Evolutionary conservation across 92 coral and sea anemone genomes (phyloP), one percentile per base, ranked within the genome.

Genomic region (Heliopora coerulea): DNA sequence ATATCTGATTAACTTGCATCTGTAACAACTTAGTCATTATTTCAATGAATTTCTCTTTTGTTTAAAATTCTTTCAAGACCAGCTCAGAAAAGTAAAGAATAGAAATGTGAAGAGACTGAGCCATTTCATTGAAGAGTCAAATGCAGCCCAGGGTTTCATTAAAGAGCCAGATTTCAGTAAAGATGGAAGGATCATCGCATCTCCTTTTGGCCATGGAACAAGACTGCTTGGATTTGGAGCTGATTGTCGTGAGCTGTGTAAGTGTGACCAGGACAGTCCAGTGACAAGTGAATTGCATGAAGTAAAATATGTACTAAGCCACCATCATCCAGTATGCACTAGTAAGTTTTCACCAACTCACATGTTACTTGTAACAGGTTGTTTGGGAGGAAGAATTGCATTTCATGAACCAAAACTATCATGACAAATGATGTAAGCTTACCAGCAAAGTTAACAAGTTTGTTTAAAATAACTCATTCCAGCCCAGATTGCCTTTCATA

Each of bases 181-280:
- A 23, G 96, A 93, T 73, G 97, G 98, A 46, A 79, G 97, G 17
- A 79, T 88, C 61, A 93, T 93, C 56, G 88, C 95, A 24, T 93
- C 98, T 9, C 97, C 97, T 0, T 92, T 90, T 87, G 97, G 93
- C 2, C 86, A 92, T 76, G 88, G 96, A 33, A 85, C 95, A 8
- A 79, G 97, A 42, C 70, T 92, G 30, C 77, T 92, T 24, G 75
- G 85, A 48, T 92, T 92, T 48, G 86, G 74, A 64, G 31, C 84
- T 5, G 82, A 73, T 23, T 93, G 98, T 32, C 90, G 85, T 31
- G 96, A 92, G 63, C 72, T 90, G 64, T 62, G 48, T 63, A 32
- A 19, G 3, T 40, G 72, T 24, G 30, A 46, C 17, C 23, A 40
- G n/a, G 54, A 40, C 50, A 20, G 42, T 44, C 15, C 56, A 7